These are phyloP conservation scores for Falco novaeseelandiae DNA, from an alignment of 2,797 vertebrate species.

Conservation along the genomic window DNA sequence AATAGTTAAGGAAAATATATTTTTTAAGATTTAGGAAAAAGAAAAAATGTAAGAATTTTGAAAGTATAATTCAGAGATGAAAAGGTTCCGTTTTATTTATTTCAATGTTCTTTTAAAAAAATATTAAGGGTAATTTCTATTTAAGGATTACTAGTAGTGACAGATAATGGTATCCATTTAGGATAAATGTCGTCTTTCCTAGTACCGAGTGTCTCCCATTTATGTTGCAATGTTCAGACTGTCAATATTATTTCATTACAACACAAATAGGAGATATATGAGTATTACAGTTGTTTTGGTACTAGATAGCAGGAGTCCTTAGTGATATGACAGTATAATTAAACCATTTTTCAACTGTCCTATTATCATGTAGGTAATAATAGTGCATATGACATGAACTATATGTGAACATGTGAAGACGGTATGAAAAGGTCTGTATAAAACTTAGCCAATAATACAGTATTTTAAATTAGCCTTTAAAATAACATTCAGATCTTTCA, in stretches of 20 bases:
- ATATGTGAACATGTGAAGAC: background rate
- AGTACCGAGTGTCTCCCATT: background rate
- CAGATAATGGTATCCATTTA: background rate
- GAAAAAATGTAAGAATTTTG: background rate
- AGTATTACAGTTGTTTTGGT: background rate
- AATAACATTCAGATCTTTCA: background rate
- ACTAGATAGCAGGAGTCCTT: background rate
- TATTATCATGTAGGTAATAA: background rate
- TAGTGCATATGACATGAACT: background rate
- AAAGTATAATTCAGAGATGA: background rate
- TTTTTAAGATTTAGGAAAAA: background rate
- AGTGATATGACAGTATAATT: background rate
- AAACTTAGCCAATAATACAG: background rate
- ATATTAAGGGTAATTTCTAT: background rate
- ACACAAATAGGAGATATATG: background rate
- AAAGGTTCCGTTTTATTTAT: background rate
- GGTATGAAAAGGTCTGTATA: background rate
- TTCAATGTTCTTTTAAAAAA: background rate
- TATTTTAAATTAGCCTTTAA: background rate
- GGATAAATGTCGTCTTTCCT: background rate
- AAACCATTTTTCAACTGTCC: background rate
- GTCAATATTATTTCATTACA: conserved; percentile 6
- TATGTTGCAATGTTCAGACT: background rate
- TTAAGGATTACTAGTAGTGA: background rate
- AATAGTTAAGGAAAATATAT: background rate